Evolutionary conservation across 2,888 invertebrate genomes (phyloP).

Genomic region (Sarcophaga carnaria): DNA sequence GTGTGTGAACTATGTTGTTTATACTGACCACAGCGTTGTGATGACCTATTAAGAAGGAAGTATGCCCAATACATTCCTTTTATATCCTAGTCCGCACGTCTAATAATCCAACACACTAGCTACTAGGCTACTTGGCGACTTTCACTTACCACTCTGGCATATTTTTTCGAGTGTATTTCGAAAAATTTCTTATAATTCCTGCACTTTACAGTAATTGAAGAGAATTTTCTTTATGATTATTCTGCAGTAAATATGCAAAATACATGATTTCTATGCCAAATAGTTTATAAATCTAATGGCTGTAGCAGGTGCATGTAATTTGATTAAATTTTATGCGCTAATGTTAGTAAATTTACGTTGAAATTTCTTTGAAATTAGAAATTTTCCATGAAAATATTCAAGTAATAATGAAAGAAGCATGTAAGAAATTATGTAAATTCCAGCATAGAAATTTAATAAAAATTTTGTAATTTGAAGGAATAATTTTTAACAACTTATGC

Average conservation of each 20-base stretch:
- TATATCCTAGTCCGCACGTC: no score
- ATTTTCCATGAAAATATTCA: not conserved
- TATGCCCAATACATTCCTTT: no score
- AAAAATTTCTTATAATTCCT: not conserved
- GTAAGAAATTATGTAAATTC: not conserved
- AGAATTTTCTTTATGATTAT: conserved; percentile 31
- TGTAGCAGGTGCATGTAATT: conserved; percentile 49
- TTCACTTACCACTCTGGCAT: no score
- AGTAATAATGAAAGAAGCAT: not conserved
- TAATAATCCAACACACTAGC: no score
- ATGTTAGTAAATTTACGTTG: conserved; percentile 4
- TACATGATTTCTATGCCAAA: conserved; percentile 29
- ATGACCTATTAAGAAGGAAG: no score
- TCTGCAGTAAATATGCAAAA: conserved; percentile 43
- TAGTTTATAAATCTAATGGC: conserved; percentile 40
- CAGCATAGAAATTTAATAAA: not conserved
- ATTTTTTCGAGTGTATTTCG: no score
- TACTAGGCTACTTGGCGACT: no score
- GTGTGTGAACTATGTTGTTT: no score
- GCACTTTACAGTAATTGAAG: conserved; percentile 32
- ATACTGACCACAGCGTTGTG: no score
- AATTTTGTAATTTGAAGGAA: not conserved
- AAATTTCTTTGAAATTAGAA: not conserved
- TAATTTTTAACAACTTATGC: no score
- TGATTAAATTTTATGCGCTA: conserved; percentile 49